Evolutionary conservation across 2,113 vertebrate species (phyloP), one percentile per base, ranked within the genome.

Genomic region (Colossoma macropomum): DNA sequence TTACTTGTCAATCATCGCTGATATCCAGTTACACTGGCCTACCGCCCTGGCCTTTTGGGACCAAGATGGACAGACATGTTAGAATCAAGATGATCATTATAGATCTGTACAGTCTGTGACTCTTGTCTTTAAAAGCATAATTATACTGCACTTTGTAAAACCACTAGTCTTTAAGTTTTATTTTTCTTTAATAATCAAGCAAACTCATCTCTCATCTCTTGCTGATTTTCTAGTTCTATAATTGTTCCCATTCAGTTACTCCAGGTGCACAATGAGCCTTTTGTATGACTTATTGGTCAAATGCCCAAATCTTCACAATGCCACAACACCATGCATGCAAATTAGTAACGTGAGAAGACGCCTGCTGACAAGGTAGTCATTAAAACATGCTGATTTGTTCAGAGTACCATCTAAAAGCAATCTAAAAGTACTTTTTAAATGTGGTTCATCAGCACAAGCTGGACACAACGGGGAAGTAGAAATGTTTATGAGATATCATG

Each of bases 231-330:
- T n/a, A n/a, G n/a, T 81, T 79, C 27, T 32, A 63, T 81, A 84
- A 87, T 56, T 85, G 81, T 70, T 86, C 70, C 82, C 82, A 87
- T 90, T 81, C 68, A 78, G 81, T 82, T 19, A 59, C 28, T 81
- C 84, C 45, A 62, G 66, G 75, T 88, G 66, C 60, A 86, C 85
- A 88, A 90, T 88, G 82, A 75, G 73, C 23, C 74, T 77, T 89
- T 91, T 91, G 89, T 92, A 85, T 77, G 45, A 54, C 17, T 62
- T 77, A 86, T 87, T 84, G 87, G 86, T 90, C 71, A 89, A 90
- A 89, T 87, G 85, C 79, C 82, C 56, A 27, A 68, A 69, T 59
- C 54, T 79, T 83, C 75, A 88, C 87, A 87, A 75, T 77, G 38
- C 63, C 72, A 69, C 59, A 90, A 86, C 75, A 62, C 60, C 21